Evolutionary conservation across 1,140 invertebrate species (phyloP), one percentile per base, ranked within the genome.

Genomic region (Saccostrea echinata): DNA sequence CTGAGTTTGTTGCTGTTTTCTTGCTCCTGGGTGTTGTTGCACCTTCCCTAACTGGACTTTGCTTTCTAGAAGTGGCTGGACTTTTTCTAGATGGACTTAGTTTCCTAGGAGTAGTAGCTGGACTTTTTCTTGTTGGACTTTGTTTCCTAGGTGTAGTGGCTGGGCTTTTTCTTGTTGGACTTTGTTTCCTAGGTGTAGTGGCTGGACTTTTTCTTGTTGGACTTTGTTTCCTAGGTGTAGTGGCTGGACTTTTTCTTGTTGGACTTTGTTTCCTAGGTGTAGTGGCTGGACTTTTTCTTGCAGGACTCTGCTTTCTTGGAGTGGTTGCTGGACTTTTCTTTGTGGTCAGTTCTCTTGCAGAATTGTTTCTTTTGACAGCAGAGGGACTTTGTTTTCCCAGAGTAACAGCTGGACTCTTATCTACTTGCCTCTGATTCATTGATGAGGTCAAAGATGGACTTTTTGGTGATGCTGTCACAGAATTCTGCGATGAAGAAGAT

Each of bases 51-150:
- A 24, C 24, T 71, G 64, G 64, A 71, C 64, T 71, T 27, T 71
- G 64, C 64, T 71, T 71, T 57, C 55, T 57, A 57, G 55, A 12
- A 11, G 68, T 35, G 12, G 68, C 27, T 76, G 68, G 68, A 33
- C 68, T 76, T 76, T 76, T 76, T 30, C 68, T 71, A 33, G 68
- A 11, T 33, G 68, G 68, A 71, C 68, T 71, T 71, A 30, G 68
- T 33, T 71, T 71, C 30, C 68, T 71, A 30, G 68, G 68, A 30
- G 68, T 71, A 30, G 68, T 71, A 16, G 27, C 68, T 30, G 68
- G 68, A 71, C 68, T 71, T 71, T 30, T 71, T 71, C 68, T 71
- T 27, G 24, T 16, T 11, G 68, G 68, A 71, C 68, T 71, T 8
- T 71, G 68, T 16, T 71, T 71, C 30, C 68, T 71, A 13, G 68